Percentiles rank a stretch among this genome's conserved stretches.
Evolutionary conservation across 2,113 vertebrate genomes (phyloP).

Genomic region (Brachypteracias leptosomus): DNA sequence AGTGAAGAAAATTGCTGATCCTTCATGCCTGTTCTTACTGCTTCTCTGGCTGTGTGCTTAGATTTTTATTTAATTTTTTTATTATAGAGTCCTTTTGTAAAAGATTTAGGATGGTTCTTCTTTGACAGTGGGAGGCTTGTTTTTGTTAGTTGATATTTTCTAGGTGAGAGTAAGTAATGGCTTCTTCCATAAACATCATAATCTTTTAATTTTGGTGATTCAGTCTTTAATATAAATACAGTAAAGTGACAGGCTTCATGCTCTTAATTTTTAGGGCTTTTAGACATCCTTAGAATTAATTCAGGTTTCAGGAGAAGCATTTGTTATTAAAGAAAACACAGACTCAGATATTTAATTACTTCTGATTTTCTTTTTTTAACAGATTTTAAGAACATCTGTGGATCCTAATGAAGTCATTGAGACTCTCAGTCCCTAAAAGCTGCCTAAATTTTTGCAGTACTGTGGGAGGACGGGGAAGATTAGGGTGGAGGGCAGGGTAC

Average conservation of each 20-base stretch:
- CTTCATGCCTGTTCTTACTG: neutral
- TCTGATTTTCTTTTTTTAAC: conserved; percentile 18
- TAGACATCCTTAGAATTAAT: conserved; percentile 34
- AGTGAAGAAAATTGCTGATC: neutral
- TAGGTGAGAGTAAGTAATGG: conserved; percentile 21
- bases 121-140: neutral
- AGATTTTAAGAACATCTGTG: conserved; percentile 5
- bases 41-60: neutral
- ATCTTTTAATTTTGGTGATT: conserved; percentile 35
- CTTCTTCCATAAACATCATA: conserved; percentile 11
- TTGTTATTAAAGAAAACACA: conserved; percentile 3
- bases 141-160: neutral
- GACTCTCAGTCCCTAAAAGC: neutral
- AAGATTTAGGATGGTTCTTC: neutral
- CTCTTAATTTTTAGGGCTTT: conserved; percentile 9
- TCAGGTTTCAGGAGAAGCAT: neutral
- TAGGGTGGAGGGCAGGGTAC: neutral
- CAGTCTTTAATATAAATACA: conserved; percentile 15
- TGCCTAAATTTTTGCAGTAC: neutral
- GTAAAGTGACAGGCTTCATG: neutral
- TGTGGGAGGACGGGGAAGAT: neutral
- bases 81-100: neutral
- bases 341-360: conserved; percentile 19
- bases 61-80: neutral
- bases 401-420: conserved; percentile 22